Evolutionary conservation across 2,888 invertebrate genomes (phyloP), one percentile per base, ranked within the genome.

Genomic region (Sminthurides aquaticus): DNA sequence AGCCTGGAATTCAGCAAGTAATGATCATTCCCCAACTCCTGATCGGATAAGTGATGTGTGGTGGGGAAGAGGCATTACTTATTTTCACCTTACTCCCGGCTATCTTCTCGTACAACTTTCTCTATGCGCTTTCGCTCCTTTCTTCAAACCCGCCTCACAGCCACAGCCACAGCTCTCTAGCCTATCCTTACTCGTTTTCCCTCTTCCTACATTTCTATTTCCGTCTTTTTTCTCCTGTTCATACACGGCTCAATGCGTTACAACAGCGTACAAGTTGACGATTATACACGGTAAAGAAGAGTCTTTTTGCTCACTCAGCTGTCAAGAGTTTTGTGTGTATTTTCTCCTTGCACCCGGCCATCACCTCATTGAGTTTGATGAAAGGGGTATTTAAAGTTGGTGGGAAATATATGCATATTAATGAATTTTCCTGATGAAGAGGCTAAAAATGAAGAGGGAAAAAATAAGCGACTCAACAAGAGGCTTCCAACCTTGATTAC

Each of bases 1-100:
- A 34, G 43, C 5, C 5, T 34, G 43, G 15, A 34, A 15, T 15
- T 15, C 43, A 34, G 15, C 22, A 56, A 55, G 49, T 67, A 67
- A 69, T 69, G 67, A 60, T 54, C 49, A 34, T 67, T 63, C 69
- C 66, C 67, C 60, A 66, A 67, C 69, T 69, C 56, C 15, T 54
- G 62, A 60, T 65, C 59, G 60, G 67, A 67, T 61, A 62, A 65
- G 56, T 49, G 58, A 64, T 64, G 58, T 54, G 24, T 49, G 56
- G 60, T 29, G 58, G 58, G 54, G 49, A 60, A 5, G 57, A 57
- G 55, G 22, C 58, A 58, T 64, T 60, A 64, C 64, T 67, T 64
- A 63, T 64, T 62, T 63, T 57, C 48, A 43, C 55, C n/a, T 18
- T 49, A 20, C 34, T 22, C 66, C 48, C 20, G 15, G 68, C 26